Evolutionary conservation across 2,888 invertebrate genomes (phyloP).

Genomic region (Eristalis arbustorum): DNA sequence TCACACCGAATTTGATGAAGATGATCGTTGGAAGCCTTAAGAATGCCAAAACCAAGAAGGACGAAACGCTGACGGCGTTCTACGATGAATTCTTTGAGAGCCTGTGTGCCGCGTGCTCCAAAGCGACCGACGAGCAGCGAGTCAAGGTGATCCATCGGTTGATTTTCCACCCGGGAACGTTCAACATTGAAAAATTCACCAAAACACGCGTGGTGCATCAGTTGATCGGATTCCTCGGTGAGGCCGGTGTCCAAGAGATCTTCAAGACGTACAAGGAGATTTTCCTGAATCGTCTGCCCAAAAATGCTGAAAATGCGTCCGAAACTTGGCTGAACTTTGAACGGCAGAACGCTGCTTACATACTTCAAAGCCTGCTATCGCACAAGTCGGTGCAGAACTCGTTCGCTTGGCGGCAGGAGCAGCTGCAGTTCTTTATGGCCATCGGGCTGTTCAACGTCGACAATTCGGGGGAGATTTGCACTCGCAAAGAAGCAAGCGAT

Average conservation of each 20-base stretch:
- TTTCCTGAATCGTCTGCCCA: constrained; percentile 82
- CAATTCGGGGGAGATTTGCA: constrained; percentile 76
- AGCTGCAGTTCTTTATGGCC: constrained; percentile 85
- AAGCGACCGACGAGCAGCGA: constrained; percentile 82
- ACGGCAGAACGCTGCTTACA: constrained; percentile 84
- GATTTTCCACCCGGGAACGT: constrained; percentile 85
- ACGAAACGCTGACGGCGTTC: constrained; percentile 79
- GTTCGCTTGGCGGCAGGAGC: constrained; percentile 84
- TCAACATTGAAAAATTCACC: constrained; percentile 88
- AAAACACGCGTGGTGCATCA: constrained; percentile 84
- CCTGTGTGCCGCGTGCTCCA: constrained; percentile 82
- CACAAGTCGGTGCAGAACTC: constrained; percentile 78
- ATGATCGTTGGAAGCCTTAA: constrained; percentile 85
- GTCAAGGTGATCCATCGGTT: constrained; percentile 84
- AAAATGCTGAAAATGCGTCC: constrained; percentile 75
- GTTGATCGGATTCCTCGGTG: constrained; percentile 83
- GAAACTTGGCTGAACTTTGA: constrained; percentile 86
- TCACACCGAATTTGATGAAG: constrained; percentile 85
- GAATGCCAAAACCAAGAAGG: constrained; percentile 77
- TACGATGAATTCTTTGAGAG: constrained; percentile 79
- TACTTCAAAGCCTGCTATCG: constrained; percentile 81
- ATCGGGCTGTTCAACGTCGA: constrained; percentile 84
- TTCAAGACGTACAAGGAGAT: constrained; percentile 84
- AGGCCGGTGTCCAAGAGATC: constrained; percentile 84
- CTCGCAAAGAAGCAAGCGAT: constrained; percentile 76